phyloP scores from a whole-genome alignment of 1,140 invertebrate genomes.

The Lasaia peninsularis region DNA sequence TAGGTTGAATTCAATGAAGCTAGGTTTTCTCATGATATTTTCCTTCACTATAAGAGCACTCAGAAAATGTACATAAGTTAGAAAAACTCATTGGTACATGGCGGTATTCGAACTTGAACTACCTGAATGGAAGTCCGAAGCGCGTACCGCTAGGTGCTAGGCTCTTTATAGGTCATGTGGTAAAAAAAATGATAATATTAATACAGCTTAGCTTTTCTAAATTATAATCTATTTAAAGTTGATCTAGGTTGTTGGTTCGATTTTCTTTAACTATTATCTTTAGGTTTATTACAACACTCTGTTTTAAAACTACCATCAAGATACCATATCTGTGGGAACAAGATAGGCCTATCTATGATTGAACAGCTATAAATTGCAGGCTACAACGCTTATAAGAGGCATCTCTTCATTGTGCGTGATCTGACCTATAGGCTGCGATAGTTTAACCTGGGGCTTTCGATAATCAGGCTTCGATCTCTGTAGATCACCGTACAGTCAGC shows the following conservation, averaged over 20 bases:
- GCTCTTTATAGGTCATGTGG: no score
- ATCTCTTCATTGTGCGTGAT: slow-evolving; percentile 18
- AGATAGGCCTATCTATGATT: slow-evolving; percentile 14
- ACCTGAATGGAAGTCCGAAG: no score
- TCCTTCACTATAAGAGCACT: no score
- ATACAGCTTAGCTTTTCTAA: no score
- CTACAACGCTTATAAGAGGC: background rate
- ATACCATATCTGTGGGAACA: slow-evolving; percentile 1
- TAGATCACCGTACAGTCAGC: background rate
- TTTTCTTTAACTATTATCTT: background rate
- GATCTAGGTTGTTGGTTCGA: background rate
- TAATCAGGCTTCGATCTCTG: slow-evolving; percentile 10
- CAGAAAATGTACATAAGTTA: no score
- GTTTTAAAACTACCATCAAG: background rate
- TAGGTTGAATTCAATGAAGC: no score
- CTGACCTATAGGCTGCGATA: slow-evolving; percentile 12
- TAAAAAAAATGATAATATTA: no score
- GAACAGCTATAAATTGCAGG: slow-evolving; percentile 8
- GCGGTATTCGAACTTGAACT: no score
- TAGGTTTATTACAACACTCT: background rate
- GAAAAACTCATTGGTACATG: no score
- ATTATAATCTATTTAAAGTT: no score
- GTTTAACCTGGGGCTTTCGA: slow-evolving; percentile 13
- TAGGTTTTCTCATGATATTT: no score
- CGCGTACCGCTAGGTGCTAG: no score